Conservation (phyloP, 1,140 invertebrate species). For the Diorhabda sublineata region DNA sequence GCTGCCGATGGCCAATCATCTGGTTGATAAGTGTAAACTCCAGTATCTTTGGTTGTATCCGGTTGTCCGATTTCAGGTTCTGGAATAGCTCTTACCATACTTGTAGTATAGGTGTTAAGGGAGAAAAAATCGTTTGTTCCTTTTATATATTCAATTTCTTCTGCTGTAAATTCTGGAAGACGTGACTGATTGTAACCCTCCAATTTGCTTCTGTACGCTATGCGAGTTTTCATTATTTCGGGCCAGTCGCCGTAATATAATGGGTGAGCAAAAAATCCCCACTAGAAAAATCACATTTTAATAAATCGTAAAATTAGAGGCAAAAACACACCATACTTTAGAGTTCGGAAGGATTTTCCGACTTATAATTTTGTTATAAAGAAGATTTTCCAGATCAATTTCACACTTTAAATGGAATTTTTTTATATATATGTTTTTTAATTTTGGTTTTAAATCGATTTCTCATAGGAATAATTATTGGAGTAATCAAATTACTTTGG, state of each 20-base stretch:
- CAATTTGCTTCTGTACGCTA: constrained; percentile 51
- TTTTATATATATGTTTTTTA: too few relatives aligned
- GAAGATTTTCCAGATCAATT: too few relatives aligned
- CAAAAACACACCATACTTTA: too few relatives aligned
- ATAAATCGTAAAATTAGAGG: too few relatives aligned
- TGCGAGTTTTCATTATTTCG: constrained; percentile 49
- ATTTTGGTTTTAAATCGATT: too few relatives aligned
- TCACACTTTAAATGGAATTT: too few relatives aligned
- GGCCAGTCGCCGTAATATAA: constrained; percentile 62
- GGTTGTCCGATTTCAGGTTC: constrained; percentile 11
- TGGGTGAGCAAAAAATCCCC: constrained; percentile 61
- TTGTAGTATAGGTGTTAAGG: constrained; percentile 47
- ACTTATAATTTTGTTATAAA: too few relatives aligned
- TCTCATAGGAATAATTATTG: too few relatives aligned
- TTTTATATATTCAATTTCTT: constrained; percentile 42
- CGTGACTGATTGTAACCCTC: constrained; percentile 54
- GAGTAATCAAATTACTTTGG: too few relatives aligned
- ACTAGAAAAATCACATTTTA: constrained; percentile 42
- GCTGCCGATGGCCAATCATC: constrained; percentile 10
- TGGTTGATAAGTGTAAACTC: neutral
- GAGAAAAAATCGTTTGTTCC: constrained; percentile 53
- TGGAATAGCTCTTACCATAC: constrained; percentile 1
- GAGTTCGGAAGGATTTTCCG: neutral
- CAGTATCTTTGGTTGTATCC: neutral
- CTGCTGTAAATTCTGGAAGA: constrained; percentile 55